Evolutionary conservation across 2,113 vertebrate genomes (phyloP), one percentile per base, ranked within the genome.

Genomic region (Xenotilapia leptura): DNA sequence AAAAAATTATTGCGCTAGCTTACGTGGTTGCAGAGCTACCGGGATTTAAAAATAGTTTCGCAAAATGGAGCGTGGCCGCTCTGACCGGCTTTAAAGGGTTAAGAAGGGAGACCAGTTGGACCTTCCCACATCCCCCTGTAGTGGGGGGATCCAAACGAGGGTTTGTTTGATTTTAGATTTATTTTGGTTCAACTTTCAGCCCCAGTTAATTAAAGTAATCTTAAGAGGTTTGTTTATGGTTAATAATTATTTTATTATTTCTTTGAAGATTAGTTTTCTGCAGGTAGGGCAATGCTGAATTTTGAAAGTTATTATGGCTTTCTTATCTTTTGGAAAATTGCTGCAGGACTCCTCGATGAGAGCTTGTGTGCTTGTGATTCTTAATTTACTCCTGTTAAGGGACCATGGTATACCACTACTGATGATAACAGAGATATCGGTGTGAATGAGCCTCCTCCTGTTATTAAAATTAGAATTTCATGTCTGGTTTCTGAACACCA

Each of bases 151-250:
- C 11, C 36, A 40, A 7, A 38, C 19, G 3, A 40, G 4, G 36
- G 38, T 23, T 23, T 42, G 21, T 70, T 70, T 42, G n/a, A 70
- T 26, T 70, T 45, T 42, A 42, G n/a, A 42, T 15, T 15, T 45
- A 45, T 23, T 42, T 70, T 42, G 65, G 65, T 70, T 42, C 65
- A 23, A 23, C 38, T 70, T 70, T 70, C 65, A 42, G 65, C 7
- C 65, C n/a, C 36, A 1, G 12, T 70, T 70, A 70, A 21, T 40
- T 12, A 68, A 70, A 23, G 65, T 42, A 42, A 15, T 70, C 36
- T 70, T 42, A 23, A 70, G 38, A 70, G 13, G 8, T 42, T 42
- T 45, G 21, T 26, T 42, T 0, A 4, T 42, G 12, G n/a, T 45
- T 73, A 45, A 73, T 45, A 6, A 73, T 42, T 3, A 0, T 45